Percentiles rank a stretch among this genome's conserved stretches.
Conservation (phyloP, 2,888 invertebrate species). For the Drosophila aldrichi region DNA sequence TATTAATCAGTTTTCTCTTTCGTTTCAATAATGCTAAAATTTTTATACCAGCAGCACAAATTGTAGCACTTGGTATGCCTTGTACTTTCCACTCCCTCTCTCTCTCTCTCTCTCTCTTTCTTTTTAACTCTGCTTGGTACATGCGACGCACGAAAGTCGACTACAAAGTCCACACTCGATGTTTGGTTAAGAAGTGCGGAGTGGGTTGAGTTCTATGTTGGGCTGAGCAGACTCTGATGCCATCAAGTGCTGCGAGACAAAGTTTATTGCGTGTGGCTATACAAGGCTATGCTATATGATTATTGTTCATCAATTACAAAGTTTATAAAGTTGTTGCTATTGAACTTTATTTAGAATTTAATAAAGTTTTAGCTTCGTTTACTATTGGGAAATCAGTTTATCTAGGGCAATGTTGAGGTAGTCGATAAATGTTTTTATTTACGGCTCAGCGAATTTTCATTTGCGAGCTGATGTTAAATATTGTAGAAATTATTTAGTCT, state of each 20-base stretch:
- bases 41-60: slow-evolving; percentile 4
- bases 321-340: not conserved
- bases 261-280: slow-evolving; percentile 21
- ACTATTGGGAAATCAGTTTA: not conserved
- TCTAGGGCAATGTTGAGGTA: slow-evolving; percentile 1
- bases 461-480: not conserved
- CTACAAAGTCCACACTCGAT: slow-evolving; percentile 24
- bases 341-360: not conserved
- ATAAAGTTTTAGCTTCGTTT: not conserved
- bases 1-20: slow-evolving; percentile 1
- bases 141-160: slow-evolving; percentile 33
- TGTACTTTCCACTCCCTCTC: not conserved
- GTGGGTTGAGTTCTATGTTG: not conserved
- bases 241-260: slow-evolving; percentile 4
- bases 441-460: not conserved
- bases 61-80: slow-evolving; percentile 21
- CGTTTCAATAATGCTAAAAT: not conserved
- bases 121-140: not conserved
- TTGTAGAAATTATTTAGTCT: not conserved
- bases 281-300: slow-evolving; percentile 18
- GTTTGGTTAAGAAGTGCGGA: not conserved
- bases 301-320: slow-evolving; percentile 27
- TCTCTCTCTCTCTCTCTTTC: not conserved
- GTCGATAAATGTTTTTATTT: not conserved
- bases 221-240: not conserved